Base-by-base conservation (phyloP, 2,888 invertebrate genomes). In the Drosophila conformis region DNA sequence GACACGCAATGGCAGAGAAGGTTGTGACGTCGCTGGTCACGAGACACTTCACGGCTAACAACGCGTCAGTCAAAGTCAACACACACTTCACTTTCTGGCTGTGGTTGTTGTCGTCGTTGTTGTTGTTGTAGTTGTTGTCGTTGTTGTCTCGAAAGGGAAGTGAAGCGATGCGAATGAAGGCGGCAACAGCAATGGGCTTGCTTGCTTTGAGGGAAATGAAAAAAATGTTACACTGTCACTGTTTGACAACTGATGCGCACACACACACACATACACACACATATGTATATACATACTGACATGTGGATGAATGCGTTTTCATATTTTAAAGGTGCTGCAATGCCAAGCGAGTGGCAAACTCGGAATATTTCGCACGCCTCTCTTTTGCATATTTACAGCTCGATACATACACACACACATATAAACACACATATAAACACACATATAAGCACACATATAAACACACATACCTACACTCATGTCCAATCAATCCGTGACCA, bases 51-150 rank as follows among this genome's bases (percentile, higher is more conserved):
- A 83, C 63, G 86, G 69, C 78, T 85, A 83, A 85, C 84, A 87
- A 87, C 84, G 78, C 89, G 84, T 89, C 84, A 85, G 89, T 85
- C 84, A 85, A 85, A 85, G 84, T 84, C 84, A 81, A 85, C 87
- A 84, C 70, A 79, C 75, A 84, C 85, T 85, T 89, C 80, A 84
- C 75, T 67, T 80, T 67, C 58, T 57, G 62, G 69, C 63, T 70
- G 51, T 57, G 60, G 49, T 27, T 59, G 49, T 15, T 52, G 52
- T 25, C 35, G 18, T 75, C 64, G 51, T 59, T 58, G 65, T 64
- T 70, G 46, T 59, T 60, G 51, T 29, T 54, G 48, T 11, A 48
- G 48, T n/a, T 65, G 57, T 64, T 73, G 46, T 59, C 57, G 25
- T 21, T 73, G 35, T 48, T 71, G 65, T 46, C 21, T 40, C 8